These are phyloP conservation scores for Myrmecobius fasciatus DNA, from an alignment of 2,113 vertebrate species.

Conservation along the genomic window DNA sequence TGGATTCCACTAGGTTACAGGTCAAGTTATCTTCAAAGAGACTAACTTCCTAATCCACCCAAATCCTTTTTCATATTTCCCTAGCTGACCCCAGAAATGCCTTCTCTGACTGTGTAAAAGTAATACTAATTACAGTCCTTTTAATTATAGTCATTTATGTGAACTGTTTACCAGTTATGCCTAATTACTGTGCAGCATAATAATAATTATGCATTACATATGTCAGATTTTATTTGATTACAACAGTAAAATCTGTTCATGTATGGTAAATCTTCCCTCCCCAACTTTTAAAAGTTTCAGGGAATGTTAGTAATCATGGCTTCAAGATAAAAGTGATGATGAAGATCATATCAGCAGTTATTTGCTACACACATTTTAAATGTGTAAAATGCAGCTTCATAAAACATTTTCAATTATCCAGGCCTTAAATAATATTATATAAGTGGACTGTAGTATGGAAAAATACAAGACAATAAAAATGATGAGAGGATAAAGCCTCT, in stretches of 20 bases:
- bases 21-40: background rate
- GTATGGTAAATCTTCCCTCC: background rate
- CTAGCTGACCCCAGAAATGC: background rate
- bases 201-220: background rate
- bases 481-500: background rate
- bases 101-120: constrained; percentile 5
- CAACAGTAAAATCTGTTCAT: background rate
- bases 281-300: background rate
- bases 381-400: background rate
- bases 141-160: constrained; percentile 4
- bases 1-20: background rate
- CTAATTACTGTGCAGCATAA: background rate
- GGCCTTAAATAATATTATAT: background rate
- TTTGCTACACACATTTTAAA: background rate
- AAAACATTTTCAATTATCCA: background rate
- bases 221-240: constrained; percentile 6
- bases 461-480: background rate
- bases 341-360: background rate
- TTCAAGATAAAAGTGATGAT: background rate
- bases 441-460: background rate
- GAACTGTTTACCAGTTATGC: background rate
- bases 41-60: background rate
- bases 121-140: background rate
- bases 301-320: background rate
- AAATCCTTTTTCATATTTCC: background rate